Base-by-base conservation (phyloP, 2,797 vertebrate species). In the Mus spretus region DNA sequence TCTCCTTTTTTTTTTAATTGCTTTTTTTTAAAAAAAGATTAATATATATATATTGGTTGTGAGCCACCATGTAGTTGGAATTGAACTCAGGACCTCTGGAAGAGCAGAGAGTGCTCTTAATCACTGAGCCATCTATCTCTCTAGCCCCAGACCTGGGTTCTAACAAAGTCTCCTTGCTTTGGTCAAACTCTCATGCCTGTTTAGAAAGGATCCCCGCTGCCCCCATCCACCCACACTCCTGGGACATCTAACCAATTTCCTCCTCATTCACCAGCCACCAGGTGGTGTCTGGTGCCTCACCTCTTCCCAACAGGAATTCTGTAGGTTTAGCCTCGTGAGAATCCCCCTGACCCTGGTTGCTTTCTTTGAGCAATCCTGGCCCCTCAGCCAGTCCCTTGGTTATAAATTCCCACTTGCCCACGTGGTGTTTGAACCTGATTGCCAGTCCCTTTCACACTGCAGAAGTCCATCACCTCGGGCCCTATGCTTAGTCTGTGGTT, bases 401-500 rank as follows among this genome's bases (percentile, higher is more conserved):
- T 79, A 78, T 77, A 47, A 28, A 24, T 65, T 40, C n/a, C 50
- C 26, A 40, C 6, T 67, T 57, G 4, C 67, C 31, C 8, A 11
- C 0, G 13, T 44, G n/a, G 37, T 17, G 28, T 28, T 61, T 17
- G 26, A 26, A n/a, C 22, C 50, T 67, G 31, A 67, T 24, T 50
- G 9, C 50, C 13, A 1, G 31, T 53, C 19, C 75, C 24, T 85
- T 2, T 2, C 31, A 15, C 8, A 2, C 24, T 1, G 1, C 20
- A 37, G 19, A 47, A 53, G 1, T 55, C 14, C 40, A 31, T 31
- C 0, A 9, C 31, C 1, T 1, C 1, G 31, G 22, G 4, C 24
- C 59, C 12, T 40, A 3, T 9, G 26, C 44, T 57, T 44, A 20
- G 22, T 3, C 34, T 1, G 2, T 59, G 90, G 59, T 40, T 53